These are phyloP conservation scores for Serinus canaria DNA, from an alignment of 2,113 vertebrate species.

Conservation along the genomic window DNA sequence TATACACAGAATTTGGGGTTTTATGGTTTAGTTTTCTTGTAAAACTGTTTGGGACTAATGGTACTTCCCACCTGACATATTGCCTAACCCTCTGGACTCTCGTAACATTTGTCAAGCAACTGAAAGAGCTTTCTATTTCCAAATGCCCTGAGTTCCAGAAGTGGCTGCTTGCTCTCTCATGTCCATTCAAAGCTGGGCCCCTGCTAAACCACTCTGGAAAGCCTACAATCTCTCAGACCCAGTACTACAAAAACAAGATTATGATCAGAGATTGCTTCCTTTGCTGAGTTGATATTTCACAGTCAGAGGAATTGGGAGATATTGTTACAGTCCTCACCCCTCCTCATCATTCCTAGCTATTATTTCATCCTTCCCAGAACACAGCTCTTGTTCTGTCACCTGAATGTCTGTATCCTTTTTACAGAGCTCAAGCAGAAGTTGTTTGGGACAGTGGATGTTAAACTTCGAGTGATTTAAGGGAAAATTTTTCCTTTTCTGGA, in stretches of 20 bases:
- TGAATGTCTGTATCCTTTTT: not conserved
- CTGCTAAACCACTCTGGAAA: not conserved
- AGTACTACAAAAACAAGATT: not conserved
- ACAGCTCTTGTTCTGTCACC: not conserved
- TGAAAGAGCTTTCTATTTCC: slow-evolving; percentile 7
- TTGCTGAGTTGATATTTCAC: not conserved
- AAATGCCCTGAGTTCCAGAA: not conserved
- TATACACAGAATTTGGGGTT: not conserved
- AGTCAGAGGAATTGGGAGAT: not conserved
- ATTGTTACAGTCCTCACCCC: not conserved
- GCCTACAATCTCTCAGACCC: not conserved
- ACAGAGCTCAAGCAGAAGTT: not conserved
- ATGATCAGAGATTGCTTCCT: not conserved
- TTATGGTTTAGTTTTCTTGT: slow-evolving; percentile 24
- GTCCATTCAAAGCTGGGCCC: not conserved
- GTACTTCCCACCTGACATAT: slow-evolving; percentile 36
- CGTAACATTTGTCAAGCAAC: not conserved
- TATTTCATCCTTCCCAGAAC: not conserved
- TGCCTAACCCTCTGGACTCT: not conserved
- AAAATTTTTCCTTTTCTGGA: not conserved
- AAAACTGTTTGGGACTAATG: slow-evolving; percentile 28
- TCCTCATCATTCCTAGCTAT: not conserved
- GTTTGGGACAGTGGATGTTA: not conserved
- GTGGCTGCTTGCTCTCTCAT: not conserved
- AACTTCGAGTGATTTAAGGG: not conserved